Evolutionary conservation across 2,113 vertebrate species (phyloP), one percentile per base, ranked within the genome.

Genomic region (Salvelinus alpinus): DNA sequence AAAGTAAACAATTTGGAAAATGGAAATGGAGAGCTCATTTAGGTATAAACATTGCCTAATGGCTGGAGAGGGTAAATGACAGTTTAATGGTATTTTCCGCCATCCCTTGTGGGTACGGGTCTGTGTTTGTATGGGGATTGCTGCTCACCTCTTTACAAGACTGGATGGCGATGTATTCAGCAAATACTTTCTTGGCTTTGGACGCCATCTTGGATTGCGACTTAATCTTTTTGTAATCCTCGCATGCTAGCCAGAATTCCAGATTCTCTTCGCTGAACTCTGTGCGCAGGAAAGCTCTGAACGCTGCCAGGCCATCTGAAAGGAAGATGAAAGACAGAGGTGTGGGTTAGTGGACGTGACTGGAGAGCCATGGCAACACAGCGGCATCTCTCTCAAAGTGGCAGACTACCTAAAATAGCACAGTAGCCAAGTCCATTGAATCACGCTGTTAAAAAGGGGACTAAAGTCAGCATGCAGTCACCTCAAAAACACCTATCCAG

Each of bases 191-290:
- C 92, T 97, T 98, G 84, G 97, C 96, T 86, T 97, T 99, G 71
- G 96, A 96, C 0, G 94, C 91, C 96, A 99, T 96, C 94, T 99
- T 99, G 81, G 97, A 97, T 89, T 97, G 96, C 0, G 97, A 99
- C 85, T 98, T 99, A 89, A 97, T 92, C 88, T 98, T 98, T 92
- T 95, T 97, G 94, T 97, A 99, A 83, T 99, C 98, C 90, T 99
- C 98, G 0, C 98, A 99, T 0, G 96, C 96, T 82, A 99, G 89
- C 97, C 97, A 99, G 93, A 99, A 99, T 85, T 99, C 97, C 90
- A 99, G 92, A 91, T 99, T 99, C 90, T 99, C 98, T 81, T 99
- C 97, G 0, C 97, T 99, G 89, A 99, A 99, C 89, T 99, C 98
- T 0, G 98, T 99, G 87, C 95, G 96, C 77, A 99, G 93, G 89